phyloP scores from a whole-genome alignment of 2,113 vertebrate genomes.

The Dendropsophus ebraccatus region DNA sequence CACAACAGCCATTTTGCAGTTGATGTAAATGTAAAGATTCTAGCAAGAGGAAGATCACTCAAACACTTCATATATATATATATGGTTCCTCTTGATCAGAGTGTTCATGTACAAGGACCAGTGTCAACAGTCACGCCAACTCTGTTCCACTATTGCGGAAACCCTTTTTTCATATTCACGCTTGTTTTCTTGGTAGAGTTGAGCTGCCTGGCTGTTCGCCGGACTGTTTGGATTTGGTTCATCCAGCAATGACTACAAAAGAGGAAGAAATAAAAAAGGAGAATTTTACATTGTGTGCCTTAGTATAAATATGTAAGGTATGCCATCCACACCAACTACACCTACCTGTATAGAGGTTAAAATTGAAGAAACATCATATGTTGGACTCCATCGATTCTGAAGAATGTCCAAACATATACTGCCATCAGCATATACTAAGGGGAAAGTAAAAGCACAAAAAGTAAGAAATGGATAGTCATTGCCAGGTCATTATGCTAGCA shows the following conservation, averaged over 20 bases:
- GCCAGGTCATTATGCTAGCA: no score
- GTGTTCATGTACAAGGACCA: constrained; percentile 78
- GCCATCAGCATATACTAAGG: constrained; percentile 95
- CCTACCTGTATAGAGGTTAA: constrained; percentile 98
- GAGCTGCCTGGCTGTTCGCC: constrained; percentile 98
- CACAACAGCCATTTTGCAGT: constrained; percentile 89
- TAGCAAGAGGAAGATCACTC: constrained; percentile 78
- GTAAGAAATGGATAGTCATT: background rate
- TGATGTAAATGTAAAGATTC: constrained; percentile 85
- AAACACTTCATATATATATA: constrained; percentile 79
- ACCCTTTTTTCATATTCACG: constrained; percentile 97
- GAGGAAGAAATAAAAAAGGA: constrained; percentile 50
- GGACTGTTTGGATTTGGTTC: constrained; percentile 98
- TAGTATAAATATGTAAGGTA: background rate
- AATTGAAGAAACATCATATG: constrained; percentile 98
- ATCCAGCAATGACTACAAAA: constrained; percentile 90
- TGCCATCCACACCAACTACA: background rate
- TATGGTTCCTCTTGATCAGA: constrained; percentile 77
- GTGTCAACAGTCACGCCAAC: constrained; percentile 98
- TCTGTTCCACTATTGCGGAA: constrained; percentile 99
- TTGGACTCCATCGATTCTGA: constrained; percentile 99
- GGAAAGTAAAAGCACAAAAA: background rate
- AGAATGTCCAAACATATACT: constrained; percentile 99
- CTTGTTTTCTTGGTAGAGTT: constrained; percentile 99
- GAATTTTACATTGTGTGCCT: background rate